Conservation (phyloP, 2,888 invertebrate genomes). For the Neoscelio sp. region DNA sequence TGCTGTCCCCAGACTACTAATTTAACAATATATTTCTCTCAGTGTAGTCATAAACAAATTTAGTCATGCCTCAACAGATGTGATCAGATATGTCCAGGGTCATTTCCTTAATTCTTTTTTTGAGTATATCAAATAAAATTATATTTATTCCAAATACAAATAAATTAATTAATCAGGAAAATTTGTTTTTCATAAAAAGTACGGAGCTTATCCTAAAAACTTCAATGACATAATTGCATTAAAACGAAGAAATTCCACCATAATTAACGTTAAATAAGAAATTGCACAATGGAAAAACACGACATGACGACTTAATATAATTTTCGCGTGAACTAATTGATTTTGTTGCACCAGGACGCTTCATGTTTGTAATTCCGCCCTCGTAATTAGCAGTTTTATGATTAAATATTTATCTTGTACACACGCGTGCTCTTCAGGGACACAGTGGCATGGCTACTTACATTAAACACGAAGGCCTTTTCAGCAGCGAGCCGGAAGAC, state of each 20-base stretch:
- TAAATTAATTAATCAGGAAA: too few species aligned
- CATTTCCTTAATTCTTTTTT: too few species aligned
- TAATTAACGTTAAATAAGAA: constrained; percentile 18
- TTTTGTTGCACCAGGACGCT: constrained; percentile 2
- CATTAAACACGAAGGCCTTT: constrained; percentile 59
- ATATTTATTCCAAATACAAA: too few species aligned
- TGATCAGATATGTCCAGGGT: too few species aligned
- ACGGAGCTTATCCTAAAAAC: too few species aligned
- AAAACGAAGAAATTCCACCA: background rate
- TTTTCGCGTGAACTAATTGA: constrained; percentile 51
- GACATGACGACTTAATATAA: constrained; percentile 21
- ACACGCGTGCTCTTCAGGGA: constrained; percentile 43
- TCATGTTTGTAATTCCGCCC: constrained; percentile 6
- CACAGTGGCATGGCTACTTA: constrained; percentile 45
- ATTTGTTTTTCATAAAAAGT: too few species aligned
- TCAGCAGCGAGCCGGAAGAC: constrained; percentile 57
- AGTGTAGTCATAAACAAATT: too few species aligned
- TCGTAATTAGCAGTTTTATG: constrained; percentile 38
- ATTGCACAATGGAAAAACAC: constrained; percentile 14
- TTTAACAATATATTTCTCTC: too few species aligned
- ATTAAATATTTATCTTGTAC: constrained; percentile 53
- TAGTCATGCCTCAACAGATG: too few species aligned
- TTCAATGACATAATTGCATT: constrained; percentile 25
- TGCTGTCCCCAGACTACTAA: too few species aligned
- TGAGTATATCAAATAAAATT: too few species aligned